Evolutionary conservation across 2,797 vertebrate genomes (phyloP).

Genomic region (Hipposideros larvatus): DNA sequence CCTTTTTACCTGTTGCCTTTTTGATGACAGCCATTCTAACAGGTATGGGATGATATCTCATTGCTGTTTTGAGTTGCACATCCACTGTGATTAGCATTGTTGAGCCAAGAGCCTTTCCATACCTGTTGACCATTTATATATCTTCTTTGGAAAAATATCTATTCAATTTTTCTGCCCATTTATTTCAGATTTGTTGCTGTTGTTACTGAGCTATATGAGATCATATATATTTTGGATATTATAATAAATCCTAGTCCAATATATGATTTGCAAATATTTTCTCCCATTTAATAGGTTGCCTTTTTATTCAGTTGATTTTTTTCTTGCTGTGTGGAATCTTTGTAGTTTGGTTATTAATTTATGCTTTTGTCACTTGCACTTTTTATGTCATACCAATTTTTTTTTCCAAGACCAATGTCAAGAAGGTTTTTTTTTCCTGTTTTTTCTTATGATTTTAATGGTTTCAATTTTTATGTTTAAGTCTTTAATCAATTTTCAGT

Average conservation of each 20-base stretch:
- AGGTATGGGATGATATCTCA: background rate
- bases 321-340: background rate
- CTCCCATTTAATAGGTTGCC: background rate
- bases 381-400: background rate
- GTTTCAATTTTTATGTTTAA: background rate
- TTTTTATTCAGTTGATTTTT: background rate
- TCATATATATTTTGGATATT: background rate
- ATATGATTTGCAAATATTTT: background rate
- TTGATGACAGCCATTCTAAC: background rate
- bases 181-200: background rate
- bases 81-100: background rate
- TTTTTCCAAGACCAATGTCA: background rate
- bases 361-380: background rate
- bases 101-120: background rate
- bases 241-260: background rate
- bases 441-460: background rate
- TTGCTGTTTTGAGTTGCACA: background rate
- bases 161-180: background rate
- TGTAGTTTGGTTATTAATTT: background rate
- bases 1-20: background rate
- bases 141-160: background rate
- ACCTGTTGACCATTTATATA: background rate
- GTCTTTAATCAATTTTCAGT: background rate
- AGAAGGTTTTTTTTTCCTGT: background rate
- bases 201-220: background rate